Conservation (phyloP, 2,113 vertebrate genomes). For the Callithrix jacchus region DNA sequence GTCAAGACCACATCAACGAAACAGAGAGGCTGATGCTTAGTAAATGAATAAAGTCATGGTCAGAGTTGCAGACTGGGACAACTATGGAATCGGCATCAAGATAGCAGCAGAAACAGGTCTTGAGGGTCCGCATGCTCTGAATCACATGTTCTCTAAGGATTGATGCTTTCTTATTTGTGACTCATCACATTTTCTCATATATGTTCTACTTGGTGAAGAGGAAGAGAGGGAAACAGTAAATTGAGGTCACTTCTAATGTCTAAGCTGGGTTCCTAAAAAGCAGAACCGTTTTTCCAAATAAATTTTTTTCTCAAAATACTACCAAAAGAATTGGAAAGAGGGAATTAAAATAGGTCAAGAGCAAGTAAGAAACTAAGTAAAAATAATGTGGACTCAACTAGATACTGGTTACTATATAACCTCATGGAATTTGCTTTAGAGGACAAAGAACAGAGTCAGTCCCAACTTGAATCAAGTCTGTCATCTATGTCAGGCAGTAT, state of each 20-base stretch:
- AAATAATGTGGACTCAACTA: not conserved
- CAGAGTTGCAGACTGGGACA: not conserved
- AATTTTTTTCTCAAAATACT: not conserved
- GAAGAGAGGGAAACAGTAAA: not conserved
- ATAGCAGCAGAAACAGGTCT: not conserved
- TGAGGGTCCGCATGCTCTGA: not conserved
- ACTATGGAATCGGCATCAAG: not conserved
- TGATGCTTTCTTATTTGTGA: not conserved
- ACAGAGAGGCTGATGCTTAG: not conserved
- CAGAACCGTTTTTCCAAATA: not conserved
- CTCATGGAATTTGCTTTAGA: not conserved
- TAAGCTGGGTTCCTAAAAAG: not conserved
- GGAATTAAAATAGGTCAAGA: not conserved
- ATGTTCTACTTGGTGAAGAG: not conserved
- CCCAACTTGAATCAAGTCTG: not conserved
- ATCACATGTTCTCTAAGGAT: not conserved
- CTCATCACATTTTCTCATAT: not conserved
- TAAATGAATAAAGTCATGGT: not conserved
- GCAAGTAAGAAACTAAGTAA: not conserved
- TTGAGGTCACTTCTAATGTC: not conserved
- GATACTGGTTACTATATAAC: not conserved
- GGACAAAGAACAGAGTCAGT: not conserved
- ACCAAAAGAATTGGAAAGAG: not conserved
- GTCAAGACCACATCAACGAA: not conserved
- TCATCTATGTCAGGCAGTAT: not conserved